These are phyloP conservation scores for Otis tarda DNA, from an alignment of 2,113 vertebrate species.

Conservation along the genomic window DNA sequence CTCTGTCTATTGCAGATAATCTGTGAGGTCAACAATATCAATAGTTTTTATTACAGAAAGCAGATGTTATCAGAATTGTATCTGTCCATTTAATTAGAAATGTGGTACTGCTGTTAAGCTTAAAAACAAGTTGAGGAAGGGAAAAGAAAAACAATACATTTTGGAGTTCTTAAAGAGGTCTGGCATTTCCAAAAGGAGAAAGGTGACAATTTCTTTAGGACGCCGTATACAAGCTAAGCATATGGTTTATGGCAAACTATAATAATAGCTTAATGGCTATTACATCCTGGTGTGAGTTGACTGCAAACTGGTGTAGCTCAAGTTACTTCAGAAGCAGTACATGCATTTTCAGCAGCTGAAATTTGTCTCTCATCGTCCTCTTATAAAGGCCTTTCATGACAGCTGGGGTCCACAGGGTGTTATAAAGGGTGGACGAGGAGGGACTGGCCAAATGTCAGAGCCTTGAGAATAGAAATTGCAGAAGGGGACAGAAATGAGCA, in stretches of 20 bases:
- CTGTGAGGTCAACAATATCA: conserved; percentile 68
- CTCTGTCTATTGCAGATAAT: conserved; percentile 71
- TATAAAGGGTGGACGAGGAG: rapidly evolving
- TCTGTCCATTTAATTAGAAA: conserved; percentile 75
- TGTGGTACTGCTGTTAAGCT: conserved; percentile 29
- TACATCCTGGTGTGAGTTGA: not conserved
- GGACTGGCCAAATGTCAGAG: not conserved
- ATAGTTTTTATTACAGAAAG: conserved; percentile 72
- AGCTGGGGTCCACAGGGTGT: not conserved
- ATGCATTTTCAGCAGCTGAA: not conserved
- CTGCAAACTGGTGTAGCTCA: not conserved
- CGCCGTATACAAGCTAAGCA: not conserved
- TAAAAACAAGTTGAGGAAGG: conserved; percentile 16
- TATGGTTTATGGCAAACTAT: not conserved
- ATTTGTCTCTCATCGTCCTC: not conserved
- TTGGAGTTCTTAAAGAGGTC: not conserved
- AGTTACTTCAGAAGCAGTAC: not conserved
- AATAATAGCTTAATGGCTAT: not conserved
- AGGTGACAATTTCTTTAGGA: not conserved
- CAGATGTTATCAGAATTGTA: conserved; percentile 67
- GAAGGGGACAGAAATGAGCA: not conserved
- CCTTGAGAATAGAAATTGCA: not conserved
- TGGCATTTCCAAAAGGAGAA: not conserved
- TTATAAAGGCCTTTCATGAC: not conserved
- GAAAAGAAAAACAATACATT: not conserved